Evolutionary conservation across 2,113 vertebrate species (phyloP).

Genomic region (Cinclus mexicanus): DNA sequence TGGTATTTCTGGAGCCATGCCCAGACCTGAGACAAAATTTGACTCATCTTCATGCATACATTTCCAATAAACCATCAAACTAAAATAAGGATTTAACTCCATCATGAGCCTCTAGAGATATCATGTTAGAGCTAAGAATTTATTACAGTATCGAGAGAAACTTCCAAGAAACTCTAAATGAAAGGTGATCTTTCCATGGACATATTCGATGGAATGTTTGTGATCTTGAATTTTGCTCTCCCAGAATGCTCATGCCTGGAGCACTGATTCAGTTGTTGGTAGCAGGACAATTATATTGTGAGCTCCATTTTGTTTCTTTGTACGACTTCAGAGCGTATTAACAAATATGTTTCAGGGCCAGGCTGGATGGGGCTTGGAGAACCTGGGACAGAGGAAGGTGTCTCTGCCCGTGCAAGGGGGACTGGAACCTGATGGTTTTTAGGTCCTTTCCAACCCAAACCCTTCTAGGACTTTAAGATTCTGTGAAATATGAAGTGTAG

Average conservation of each 20-base stretch:
- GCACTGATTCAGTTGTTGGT: background rate
- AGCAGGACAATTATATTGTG: background rate
- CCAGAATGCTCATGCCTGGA: background rate
- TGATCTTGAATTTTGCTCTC: background rate
- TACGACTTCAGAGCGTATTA: background rate
- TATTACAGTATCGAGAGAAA: background rate
- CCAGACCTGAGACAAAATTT: constrained; percentile 57
- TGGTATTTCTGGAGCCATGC: constrained; percentile 36
- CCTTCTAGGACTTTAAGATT: background rate
- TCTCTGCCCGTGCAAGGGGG: background rate
- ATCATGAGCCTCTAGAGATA: constrained; percentile 1
- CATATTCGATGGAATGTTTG: background rate
- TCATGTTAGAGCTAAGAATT: background rate
- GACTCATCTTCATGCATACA: constrained; percentile 53
- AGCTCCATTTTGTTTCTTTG: background rate
- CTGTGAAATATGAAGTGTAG: background rate
- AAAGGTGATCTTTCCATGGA: background rate
- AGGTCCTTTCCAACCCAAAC: background rate
- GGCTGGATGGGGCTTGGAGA: background rate
- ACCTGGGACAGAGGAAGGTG: background rate
- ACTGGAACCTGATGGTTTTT: background rate
- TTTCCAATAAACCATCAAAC: constrained; percentile 33
- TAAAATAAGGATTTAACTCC: constrained; percentile 37
- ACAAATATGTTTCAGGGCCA: background rate
- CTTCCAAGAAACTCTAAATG: background rate